A percentile compares a stretch with the other conserved stretches of the same genome.
Evolutionary conservation across 2,888 invertebrate genomes (phyloP).

Genomic region (Metacarcinus magister): DNA sequence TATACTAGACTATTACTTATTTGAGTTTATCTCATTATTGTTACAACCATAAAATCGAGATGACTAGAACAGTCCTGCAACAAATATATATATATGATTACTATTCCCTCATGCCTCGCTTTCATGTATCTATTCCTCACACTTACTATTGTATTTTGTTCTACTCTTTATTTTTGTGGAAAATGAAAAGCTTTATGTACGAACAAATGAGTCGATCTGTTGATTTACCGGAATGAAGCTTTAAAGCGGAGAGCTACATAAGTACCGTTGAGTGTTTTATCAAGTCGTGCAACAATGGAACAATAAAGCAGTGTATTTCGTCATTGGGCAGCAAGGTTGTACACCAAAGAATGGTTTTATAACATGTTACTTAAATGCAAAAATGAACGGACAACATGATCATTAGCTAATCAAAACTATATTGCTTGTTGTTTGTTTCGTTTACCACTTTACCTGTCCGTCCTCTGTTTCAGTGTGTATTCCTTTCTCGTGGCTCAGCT

Average conservation of each 20-base stretch:
- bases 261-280: background rate
- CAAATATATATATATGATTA: background rate
- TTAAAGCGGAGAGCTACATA: slow-evolving; percentile 8
- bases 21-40: too few relatives aligned
- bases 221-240: background rate
- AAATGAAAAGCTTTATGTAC: background rate
- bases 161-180: background rate
- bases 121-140: background rate
- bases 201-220: background rate
- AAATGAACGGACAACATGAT: background rate
- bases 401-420: too few relatives aligned
- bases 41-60: background rate
- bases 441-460: background rate
- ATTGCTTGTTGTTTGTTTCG: background rate
- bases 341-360: background rate
- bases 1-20: too few relatives aligned
- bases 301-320: background rate
- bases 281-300: background rate
- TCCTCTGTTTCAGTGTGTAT: background rate
- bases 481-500: slow-evolving; percentile 1
- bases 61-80: background rate
- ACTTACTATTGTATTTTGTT: background rate
- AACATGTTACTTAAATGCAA: background rate
- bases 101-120: background rate
- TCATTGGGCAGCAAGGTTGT: background rate